phyloP scores from a whole-genome alignment of 2,888 invertebrate genomes.

The Carcina quercana region DNA sequence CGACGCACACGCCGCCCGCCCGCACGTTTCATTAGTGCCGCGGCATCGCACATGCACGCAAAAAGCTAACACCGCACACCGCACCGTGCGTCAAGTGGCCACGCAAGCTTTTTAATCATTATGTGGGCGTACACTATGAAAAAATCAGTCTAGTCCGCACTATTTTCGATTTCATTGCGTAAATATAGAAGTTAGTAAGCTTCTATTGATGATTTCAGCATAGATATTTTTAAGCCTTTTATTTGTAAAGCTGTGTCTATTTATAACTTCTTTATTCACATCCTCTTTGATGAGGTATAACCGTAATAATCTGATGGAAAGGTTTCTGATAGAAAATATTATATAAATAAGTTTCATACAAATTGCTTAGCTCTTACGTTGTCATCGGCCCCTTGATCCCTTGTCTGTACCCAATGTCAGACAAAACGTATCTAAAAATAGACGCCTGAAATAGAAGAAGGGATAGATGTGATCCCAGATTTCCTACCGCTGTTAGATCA shows the following conservation, averaged over 20 bases:
- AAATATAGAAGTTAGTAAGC: no score
- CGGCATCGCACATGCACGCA: conserved; percentile 47
- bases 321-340: no score
- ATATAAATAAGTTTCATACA: no score
- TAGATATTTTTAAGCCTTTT: no score
- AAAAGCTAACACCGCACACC: conserved; percentile 63
- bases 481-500: no score
- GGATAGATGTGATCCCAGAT: conserved; percentile 6
- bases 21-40: conserved; percentile 63
- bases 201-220: no score
- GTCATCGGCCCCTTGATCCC: conserved; percentile 4
- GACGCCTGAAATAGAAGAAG: conserved; percentile 3
- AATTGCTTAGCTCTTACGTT: no score
- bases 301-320: no score
- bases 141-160: conserved; percentile 6
- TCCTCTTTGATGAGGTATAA: no score
- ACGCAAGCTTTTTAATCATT: conserved; percentile 55
- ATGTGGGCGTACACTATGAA: conserved; percentile 23
- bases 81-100: conserved; percentile 64
- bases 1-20: conserved; percentile 56
- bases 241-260: no score
- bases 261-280: no score
- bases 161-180: neutral
- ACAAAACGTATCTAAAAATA: conserved; percentile 5
- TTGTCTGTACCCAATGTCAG: neutral